phyloP scores from a whole-genome alignment of 2,797 vertebrate genomes.

The Sebastes taczanowskii region DNA sequence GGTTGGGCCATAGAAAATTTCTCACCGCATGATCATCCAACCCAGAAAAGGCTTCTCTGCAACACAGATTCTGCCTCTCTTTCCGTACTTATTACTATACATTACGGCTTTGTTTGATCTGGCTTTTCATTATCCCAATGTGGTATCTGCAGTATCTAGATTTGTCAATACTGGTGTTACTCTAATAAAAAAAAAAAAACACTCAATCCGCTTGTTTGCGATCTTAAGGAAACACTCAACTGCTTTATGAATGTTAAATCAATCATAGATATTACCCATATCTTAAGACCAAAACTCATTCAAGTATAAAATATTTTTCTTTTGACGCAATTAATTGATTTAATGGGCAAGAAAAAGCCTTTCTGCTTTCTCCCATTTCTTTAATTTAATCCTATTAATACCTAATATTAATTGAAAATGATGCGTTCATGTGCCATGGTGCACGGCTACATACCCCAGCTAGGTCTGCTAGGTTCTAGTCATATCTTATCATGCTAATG shows the following conservation, averaged over 20 bases:
- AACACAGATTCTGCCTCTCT: background rate
- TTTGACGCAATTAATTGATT: background rate
- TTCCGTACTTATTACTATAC: background rate
- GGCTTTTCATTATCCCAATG: background rate
- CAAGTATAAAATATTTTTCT: background rate
- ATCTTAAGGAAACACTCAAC: background rate
- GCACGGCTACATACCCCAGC: background rate
- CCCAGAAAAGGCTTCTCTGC: constrained; percentile 20
- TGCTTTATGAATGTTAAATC: background rate
- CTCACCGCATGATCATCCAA: constrained; percentile 28
- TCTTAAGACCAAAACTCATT: background rate
- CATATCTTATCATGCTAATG: background rate
- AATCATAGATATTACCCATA: background rate
- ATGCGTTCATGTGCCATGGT: background rate
- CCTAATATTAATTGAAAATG: background rate
- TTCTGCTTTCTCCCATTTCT: background rate
- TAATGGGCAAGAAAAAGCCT: background rate
- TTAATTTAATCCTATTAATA: background rate
- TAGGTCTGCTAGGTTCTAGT: background rate
- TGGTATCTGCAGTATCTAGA: background rate
- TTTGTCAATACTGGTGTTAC: background rate
- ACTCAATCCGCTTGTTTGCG: background rate
- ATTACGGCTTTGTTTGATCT: background rate
- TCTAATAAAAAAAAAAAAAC: background rate
- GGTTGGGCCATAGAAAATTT: constrained; percentile 1